These are phyloP conservation scores for Tapirus indicus DNA, from an alignment of 2,797 vertebrate species.

Conservation along the genomic window DNA sequence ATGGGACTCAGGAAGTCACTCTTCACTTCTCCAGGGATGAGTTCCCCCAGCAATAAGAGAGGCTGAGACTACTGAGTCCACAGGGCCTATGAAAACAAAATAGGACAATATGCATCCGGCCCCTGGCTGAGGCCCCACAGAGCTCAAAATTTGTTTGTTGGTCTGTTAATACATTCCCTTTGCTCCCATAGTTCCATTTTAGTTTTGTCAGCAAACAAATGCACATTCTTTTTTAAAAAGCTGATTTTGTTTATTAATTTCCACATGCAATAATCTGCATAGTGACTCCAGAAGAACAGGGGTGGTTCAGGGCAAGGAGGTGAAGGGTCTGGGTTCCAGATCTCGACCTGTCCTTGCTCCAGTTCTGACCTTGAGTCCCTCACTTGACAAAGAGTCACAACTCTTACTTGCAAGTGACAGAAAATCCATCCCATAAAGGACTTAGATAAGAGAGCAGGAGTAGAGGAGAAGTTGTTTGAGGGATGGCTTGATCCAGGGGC, in stretches of 20 bases:
- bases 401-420: not conserved
- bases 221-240: not conserved
- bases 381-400: not conserved
- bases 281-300: not conserved
- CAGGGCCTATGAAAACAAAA: not conserved
- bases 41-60: not conserved
- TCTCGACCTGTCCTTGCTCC: not conserved
- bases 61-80: not conserved
- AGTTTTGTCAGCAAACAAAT: not conserved
- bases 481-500: not conserved
- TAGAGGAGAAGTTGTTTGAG: not conserved
- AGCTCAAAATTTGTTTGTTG: too few relatives aligned
- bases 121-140: not conserved
- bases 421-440: not conserved
- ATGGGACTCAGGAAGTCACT: not conserved
- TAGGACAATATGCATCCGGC: fast-evolving
- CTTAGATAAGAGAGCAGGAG: not conserved
- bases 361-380: not conserved
- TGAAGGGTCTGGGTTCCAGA: not conserved
- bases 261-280: not conserved
- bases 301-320: not conserved
- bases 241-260: not conserved
- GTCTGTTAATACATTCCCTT: not conserved
- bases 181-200: not conserved
- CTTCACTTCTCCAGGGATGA: not conserved